These are phyloP conservation scores for Mormyrops attenuatus DNA, from an alignment of 2,797 vertebrate genomes.

Conservation along the genomic window DNA sequence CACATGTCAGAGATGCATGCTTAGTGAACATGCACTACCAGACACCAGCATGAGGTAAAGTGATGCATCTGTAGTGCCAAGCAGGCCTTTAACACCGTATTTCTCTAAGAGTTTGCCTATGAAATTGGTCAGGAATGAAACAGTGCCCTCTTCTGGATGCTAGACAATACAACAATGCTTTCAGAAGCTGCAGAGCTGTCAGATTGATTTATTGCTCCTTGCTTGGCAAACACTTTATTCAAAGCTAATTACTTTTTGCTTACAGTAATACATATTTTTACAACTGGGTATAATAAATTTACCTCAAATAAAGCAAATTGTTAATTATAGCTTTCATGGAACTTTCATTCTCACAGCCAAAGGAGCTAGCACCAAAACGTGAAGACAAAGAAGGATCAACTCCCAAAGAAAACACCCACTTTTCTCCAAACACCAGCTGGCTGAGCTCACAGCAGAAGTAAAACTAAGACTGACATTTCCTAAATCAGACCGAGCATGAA, in stretches of 20 bases:
- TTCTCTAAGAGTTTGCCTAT: too few relatives aligned
- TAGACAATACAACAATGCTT: background rate
- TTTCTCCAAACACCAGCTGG: background rate
- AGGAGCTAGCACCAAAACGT: background rate
- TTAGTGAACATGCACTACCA: background rate
- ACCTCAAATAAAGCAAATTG: background rate
- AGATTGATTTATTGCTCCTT: background rate
- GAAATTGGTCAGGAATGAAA: background rate
- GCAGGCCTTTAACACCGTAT: background rate
- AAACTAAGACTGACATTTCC: background rate
- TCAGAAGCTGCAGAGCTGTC: background rate
- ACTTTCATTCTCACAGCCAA: background rate
- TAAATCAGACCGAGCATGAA: background rate
- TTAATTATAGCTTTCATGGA: background rate
- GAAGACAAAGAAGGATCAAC: background rate
- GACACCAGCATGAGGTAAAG: background rate
- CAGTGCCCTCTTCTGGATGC: background rate
- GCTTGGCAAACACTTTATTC: background rate
- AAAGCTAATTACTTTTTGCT: constrained; percentile 6
- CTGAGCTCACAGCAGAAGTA: background rate
- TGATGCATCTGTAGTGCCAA: background rate
- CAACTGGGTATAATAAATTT: background rate
- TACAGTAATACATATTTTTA: constrained; percentile 5
- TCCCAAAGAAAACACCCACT: background rate
- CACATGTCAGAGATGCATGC: background rate